Percentiles rank a stretch among this genome's conserved stretches.
Conservation (phyloP, 92 coral and sea anemone genomes). For the Zoanthus sansibaricus region DNA sequence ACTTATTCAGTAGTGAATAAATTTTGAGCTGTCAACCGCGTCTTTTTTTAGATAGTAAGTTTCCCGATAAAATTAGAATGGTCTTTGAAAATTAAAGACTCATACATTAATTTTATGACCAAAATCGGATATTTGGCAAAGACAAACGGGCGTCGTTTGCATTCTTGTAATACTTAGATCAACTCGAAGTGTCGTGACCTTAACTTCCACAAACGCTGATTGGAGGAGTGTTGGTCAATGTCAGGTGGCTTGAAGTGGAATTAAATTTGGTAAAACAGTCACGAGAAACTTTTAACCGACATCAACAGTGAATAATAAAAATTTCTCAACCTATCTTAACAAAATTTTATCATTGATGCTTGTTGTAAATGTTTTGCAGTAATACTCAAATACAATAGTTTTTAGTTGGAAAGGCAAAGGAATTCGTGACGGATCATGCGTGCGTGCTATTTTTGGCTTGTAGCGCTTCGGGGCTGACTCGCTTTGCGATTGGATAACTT, state of each 20-base stretch:
- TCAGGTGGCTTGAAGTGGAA: slow-evolving; percentile 1
- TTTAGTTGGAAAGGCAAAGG: neutral
- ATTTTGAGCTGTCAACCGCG: neutral
- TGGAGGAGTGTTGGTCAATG: neutral
- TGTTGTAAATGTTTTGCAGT: neutral
- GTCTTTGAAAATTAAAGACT: neutral
- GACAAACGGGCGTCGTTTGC: neutral
- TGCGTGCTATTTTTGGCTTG: slow-evolving; percentile 8
- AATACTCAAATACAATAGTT: neutral
- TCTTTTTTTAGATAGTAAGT: neutral
- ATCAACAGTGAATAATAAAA: neutral
- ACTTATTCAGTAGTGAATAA: neutral
- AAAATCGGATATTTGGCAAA: neutral
- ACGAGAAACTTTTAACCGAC: slow-evolving; percentile 3
- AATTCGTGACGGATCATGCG: neutral
- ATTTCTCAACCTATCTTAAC: neutral
- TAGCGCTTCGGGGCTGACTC: neutral
- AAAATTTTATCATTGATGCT: neutral
- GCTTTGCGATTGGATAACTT: slow-evolving; percentile 6
- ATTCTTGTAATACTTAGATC: neutral
- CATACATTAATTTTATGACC: neutral
- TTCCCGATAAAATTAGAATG: neutral
- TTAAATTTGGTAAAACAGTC: slow-evolving; percentile 4
- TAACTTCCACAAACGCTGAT: neutral
- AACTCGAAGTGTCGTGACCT: slow-evolving; percentile 21